Evolutionary conservation across 2,797 vertebrate species (phyloP).

Genomic region (Apogon talboti): DNA sequence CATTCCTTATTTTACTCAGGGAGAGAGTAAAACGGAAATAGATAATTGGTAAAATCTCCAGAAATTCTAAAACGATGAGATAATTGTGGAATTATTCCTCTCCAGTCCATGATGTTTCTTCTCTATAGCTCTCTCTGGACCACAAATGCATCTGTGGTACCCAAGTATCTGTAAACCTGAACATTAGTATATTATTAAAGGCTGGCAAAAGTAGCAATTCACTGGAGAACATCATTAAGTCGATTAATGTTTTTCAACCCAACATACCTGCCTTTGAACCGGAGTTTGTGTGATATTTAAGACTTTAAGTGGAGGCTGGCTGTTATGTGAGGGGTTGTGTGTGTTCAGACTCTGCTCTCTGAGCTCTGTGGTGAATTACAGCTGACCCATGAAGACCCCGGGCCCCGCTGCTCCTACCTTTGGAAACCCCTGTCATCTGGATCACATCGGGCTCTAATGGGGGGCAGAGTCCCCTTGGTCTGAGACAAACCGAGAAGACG

Average conservation of each 20-base stretch:
- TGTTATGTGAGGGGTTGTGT: slow-evolving; percentile 61
- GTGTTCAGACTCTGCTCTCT: slow-evolving; percentile 64
- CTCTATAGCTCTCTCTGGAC: slow-evolving; percentile 7
- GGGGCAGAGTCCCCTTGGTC: slow-evolving; percentile 56
- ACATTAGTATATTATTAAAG: slow-evolving; percentile 44
- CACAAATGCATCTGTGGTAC: slow-evolving; percentile 31
- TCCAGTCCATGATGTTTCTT: slow-evolving; percentile 16
- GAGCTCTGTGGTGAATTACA: slow-evolving; percentile 81
- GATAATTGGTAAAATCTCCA: slow-evolving; percentile 40
- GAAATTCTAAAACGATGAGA: slow-evolving; percentile 59
- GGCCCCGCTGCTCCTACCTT: slow-evolving; percentile 71
- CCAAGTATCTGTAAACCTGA: slow-evolving; percentile 32
- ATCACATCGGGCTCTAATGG: slow-evolving; percentile 74
- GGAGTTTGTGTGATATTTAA: slow-evolving; percentile 74
- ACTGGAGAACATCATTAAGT: slow-evolving; percentile 59
- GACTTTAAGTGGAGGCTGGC: slow-evolving; percentile 73
- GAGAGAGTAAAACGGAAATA: slow-evolving; percentile 40
- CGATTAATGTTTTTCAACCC: slow-evolving; percentile 64
- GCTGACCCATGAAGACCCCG: slow-evolving; percentile 80
- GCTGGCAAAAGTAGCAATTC: slow-evolving; percentile 44
- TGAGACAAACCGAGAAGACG: slow-evolving; percentile 37
- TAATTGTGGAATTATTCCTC: slow-evolving; percentile 43
- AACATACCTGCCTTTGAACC: slow-evolving; percentile 70
- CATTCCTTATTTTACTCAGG: slow-evolving; percentile 48
- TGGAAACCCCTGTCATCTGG: slow-evolving; percentile 80